phyloP scores from a whole-genome alignment of 1,140 invertebrate species.

The Nautilus pompilius region DNA sequence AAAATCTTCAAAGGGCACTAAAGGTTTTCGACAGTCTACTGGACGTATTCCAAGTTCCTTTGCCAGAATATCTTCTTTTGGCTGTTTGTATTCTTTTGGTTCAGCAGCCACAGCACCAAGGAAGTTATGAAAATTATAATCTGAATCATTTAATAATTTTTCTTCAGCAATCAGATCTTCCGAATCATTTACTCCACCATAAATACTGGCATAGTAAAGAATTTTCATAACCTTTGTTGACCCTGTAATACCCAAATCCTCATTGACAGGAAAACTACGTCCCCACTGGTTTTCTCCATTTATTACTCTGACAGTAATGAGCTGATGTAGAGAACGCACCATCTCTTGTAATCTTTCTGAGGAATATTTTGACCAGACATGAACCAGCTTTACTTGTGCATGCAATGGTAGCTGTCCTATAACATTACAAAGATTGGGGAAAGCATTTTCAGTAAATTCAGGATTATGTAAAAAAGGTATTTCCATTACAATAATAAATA shows the following conservation, averaged over 20 bases:
- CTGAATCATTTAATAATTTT: constrained; percentile 32
- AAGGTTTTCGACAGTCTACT: constrained; percentile 77
- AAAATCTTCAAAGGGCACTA: constrained; percentile 83
- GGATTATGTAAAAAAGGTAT: constrained; percentile 75
- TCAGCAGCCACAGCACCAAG: constrained; percentile 44
- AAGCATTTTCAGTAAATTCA: constrained; percentile 78
- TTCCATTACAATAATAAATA: constrained; percentile 84
- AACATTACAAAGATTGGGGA: constrained; percentile 78
- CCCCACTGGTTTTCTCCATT: constrained; percentile 62
- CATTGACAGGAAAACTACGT: constrained; percentile 74
- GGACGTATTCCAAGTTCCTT: constrained; percentile 68
- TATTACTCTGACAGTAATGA: constrained; percentile 77
- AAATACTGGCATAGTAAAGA: constrained; percentile 83
- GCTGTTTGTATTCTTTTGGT: constrained; percentile 39
- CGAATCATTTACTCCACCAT: constrained; percentile 76
- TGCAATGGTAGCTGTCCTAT: constrained; percentile 69
- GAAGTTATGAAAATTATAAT: constrained; percentile 42
- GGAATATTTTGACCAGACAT: constrained; percentile 73
- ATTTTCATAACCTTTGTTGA: constrained; percentile 67
- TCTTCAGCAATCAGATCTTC: constrained; percentile 55
- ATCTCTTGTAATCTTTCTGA: constrained; percentile 69
- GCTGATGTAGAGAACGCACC: constrained; percentile 78
- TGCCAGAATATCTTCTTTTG: constrained; percentile 55
- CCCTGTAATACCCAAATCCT: constrained; percentile 76
- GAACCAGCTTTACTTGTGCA: constrained; percentile 77